Evolutionary conservation across 2,797 vertebrate genomes (phyloP).

Genomic region (Aphelocoma californica): DNA sequence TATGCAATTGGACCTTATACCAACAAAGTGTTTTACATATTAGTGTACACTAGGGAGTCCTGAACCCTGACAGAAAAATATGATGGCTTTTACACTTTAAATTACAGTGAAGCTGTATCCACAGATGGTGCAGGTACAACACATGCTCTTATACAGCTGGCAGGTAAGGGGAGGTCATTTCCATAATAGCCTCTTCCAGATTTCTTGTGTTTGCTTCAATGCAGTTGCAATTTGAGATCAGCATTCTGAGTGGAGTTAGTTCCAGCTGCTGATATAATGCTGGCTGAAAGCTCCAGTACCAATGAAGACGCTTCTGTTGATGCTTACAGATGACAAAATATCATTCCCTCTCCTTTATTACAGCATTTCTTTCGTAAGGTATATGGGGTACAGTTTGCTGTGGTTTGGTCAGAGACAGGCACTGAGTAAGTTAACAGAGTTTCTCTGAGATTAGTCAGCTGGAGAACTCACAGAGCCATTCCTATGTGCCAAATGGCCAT

Average conservation of each 20-base stretch:
- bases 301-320: neutral
- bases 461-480: conserved; percentile 3
- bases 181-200: neutral
- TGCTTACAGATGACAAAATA: neutral
- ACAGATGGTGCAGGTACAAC: neutral
- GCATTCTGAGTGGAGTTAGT: neutral
- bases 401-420: neutral
- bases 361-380: neutral
- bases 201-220: neutral
- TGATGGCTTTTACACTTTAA: conserved; percentile 30
- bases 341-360: neutral
- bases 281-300: neutral
- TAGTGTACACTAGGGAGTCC: conserved; percentile 38
- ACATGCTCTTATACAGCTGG: neutral
- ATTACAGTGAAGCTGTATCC: neutral
- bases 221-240: neutral
- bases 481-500: neutral
- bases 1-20: neutral
- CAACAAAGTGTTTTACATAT: conserved; percentile 17
- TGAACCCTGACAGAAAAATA: conserved; percentile 18
- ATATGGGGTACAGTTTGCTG: neutral
- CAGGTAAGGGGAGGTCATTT: neutral
- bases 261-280: neutral
- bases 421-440: neutral
- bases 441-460: conserved; percentile 34